phyloP scores from a whole-genome alignment of 2,113 vertebrate species.

The Australoheros scitulus region DNA sequence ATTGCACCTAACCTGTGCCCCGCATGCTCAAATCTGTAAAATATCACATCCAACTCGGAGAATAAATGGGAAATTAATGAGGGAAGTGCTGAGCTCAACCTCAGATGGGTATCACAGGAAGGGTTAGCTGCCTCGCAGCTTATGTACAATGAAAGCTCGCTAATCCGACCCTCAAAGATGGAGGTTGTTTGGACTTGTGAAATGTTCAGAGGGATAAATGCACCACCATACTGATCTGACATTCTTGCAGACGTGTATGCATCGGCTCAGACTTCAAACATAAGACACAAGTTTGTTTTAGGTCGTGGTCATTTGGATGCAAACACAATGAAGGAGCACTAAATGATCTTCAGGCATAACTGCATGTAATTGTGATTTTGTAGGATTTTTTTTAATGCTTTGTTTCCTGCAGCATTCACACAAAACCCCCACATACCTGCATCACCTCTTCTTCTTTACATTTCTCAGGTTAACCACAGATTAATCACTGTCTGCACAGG shows the following conservation, averaged over 20 bases:
- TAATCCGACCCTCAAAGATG: constrained; percentile 56
- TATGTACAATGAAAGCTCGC: constrained; percentile 47
- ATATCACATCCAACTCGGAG: constrained; percentile 75
- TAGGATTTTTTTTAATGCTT: background rate
- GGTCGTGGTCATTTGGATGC: background rate
- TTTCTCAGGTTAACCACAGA: background rate
- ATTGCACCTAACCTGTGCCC: constrained; percentile 74
- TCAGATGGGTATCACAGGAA: constrained; percentile 63
- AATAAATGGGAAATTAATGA: constrained; percentile 80
- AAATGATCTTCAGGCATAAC: background rate
- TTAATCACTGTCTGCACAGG: background rate
- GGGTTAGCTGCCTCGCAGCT: constrained; percentile 63
- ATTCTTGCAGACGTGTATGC: background rate
- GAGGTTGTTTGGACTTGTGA: constrained; percentile 57
- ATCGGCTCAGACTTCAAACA: constrained; percentile 2
- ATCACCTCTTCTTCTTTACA: background rate
- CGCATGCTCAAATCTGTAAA: constrained; percentile 72
- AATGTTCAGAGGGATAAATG: constrained; percentile 52
- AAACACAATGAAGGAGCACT: background rate
- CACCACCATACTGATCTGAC: constrained; percentile 24
- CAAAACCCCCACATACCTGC: background rate
- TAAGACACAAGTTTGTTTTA: background rate
- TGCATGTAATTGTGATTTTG: background rate
- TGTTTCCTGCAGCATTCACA: background rate
- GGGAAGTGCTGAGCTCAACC: constrained; percentile 75